Percentiles rank a stretch among this genome's conserved stretches.
Evolutionary conservation across 64 coral and sea anemone genomes (phyloP).

Genomic region (Acropora tenuis): DNA sequence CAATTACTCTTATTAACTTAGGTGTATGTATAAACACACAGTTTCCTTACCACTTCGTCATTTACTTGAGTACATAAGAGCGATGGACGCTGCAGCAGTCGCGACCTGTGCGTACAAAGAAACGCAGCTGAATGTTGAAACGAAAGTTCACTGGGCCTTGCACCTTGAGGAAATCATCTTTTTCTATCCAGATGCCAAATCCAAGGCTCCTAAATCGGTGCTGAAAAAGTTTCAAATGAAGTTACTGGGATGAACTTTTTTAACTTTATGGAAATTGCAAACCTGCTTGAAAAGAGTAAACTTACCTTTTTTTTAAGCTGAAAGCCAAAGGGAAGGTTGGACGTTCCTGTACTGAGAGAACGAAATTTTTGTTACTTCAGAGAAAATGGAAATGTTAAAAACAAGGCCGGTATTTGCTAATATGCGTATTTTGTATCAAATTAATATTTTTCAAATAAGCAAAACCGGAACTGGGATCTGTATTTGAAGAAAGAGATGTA

Average conservation of each 20-base stretch:
- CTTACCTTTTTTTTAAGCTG: not conserved
- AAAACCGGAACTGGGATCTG: too few relatives aligned
- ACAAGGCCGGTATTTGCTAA: too few relatives aligned
- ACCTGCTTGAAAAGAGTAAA: not conserved
- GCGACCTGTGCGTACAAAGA: not conserved
- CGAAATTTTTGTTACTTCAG: too few relatives aligned
- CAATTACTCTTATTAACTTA: not conserved
- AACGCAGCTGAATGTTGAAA: not conserved
- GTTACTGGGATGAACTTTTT: conserved; percentile 18
- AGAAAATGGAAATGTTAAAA: too few relatives aligned
- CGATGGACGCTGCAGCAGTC: not conserved
- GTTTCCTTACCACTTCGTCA: not conserved
- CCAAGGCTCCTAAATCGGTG: not conserved
- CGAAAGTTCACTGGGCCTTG: conserved; percentile 14
- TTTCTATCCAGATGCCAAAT: conserved; percentile 12
- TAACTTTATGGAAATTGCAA: conserved; percentile 3
- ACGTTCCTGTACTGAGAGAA: too few relatives aligned
- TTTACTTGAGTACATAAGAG: not conserved
- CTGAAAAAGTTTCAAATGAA: conserved; percentile 14
- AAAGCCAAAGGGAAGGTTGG: not conserved
- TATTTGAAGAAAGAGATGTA: too few relatives aligned
- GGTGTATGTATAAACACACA: not conserved
- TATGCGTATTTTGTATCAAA: too few relatives aligned
- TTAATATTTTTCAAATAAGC: too few relatives aligned
- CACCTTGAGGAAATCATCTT: conserved; percentile 31